Conservation (phyloP, 2,113 vertebrate genomes). For the Phylloscopus trochilus region DNA sequence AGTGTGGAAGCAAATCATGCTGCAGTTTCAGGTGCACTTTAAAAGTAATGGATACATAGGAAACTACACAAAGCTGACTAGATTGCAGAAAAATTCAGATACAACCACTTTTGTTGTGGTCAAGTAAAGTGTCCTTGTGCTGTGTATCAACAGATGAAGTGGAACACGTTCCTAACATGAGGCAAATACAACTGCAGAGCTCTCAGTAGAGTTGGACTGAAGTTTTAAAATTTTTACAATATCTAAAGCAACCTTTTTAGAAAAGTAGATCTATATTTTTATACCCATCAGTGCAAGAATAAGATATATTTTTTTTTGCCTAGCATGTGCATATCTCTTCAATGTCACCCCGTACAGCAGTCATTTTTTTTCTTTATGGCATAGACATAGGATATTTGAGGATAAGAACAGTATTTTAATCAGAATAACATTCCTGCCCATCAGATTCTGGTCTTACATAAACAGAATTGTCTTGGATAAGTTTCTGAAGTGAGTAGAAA, state of each 20-base stretch:
- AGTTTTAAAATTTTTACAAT: background rate
- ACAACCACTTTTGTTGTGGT: background rate
- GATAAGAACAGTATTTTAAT: background rate
- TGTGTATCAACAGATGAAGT: accelerated
- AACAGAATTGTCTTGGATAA: background rate
- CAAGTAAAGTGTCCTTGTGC: background rate
- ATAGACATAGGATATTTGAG: background rate
- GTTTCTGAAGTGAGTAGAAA: background rate
- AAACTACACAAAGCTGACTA: background rate
- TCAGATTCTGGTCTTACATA: background rate
- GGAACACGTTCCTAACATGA: background rate
- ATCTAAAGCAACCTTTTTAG: background rate
- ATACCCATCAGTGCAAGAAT: background rate
- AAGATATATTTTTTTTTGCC: background rate
- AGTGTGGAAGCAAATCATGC: background rate
- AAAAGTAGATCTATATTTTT: background rate
- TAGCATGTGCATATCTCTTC: background rate
- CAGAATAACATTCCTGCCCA: background rate
- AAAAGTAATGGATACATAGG: background rate
- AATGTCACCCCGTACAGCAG: background rate
- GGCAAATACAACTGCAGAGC: background rate
- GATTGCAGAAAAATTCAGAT: background rate
- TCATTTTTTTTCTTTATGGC: background rate
- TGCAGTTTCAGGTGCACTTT: background rate
- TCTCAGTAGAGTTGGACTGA: background rate